phyloP scores from a whole-genome alignment of 2,113 vertebrate species.

The Myxocyprinus asiaticus region DNA sequence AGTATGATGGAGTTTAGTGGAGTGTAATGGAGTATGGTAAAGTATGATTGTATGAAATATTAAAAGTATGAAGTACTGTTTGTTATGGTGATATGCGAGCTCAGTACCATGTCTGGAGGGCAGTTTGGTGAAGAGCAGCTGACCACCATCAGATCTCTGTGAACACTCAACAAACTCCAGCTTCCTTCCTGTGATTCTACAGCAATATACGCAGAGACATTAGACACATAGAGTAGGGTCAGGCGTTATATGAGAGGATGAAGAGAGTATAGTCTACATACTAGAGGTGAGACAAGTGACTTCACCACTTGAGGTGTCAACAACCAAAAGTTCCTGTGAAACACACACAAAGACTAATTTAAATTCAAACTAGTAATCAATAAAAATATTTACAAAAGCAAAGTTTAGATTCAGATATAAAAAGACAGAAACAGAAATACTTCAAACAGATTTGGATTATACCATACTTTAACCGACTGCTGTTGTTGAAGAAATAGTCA shows the following conservation, averaged over 20 bases:
- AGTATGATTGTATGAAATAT: too few relatives aligned
- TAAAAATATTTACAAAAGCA: background rate
- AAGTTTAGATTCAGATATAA: too few relatives aligned
- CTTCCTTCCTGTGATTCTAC: slow-evolving; percentile 71
- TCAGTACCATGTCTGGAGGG: slow-evolving; percentile 80
- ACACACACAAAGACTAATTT: background rate
- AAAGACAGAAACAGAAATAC: too few relatives aligned
- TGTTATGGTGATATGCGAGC: slow-evolving; percentile 42
- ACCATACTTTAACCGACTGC: too few relatives aligned
- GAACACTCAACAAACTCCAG: slow-evolving; percentile 81
- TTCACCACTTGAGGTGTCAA: slow-evolving; percentile 71
- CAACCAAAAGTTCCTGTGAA: slow-evolving; percentile 73
- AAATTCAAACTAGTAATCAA: background rate
- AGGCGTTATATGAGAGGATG: background rate
- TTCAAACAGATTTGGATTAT: too few relatives aligned
- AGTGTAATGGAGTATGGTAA: too few relatives aligned
- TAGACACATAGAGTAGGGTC: background rate
- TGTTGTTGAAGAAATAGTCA: too few relatives aligned
- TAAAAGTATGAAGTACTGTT: background rate
- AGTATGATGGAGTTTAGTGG: too few relatives aligned
- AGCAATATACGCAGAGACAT: background rate
- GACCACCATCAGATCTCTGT: slow-evolving; percentile 87
- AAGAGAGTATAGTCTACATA: slow-evolving; percentile 58
- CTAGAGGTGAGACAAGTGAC: slow-evolving; percentile 75
- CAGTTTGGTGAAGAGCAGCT: slow-evolving; percentile 84